Evolutionary conservation across 2,113 vertebrate genomes (phyloP), one percentile per base, ranked within the genome.

Genomic region (Mesoclemmys tuberculata): DNA sequence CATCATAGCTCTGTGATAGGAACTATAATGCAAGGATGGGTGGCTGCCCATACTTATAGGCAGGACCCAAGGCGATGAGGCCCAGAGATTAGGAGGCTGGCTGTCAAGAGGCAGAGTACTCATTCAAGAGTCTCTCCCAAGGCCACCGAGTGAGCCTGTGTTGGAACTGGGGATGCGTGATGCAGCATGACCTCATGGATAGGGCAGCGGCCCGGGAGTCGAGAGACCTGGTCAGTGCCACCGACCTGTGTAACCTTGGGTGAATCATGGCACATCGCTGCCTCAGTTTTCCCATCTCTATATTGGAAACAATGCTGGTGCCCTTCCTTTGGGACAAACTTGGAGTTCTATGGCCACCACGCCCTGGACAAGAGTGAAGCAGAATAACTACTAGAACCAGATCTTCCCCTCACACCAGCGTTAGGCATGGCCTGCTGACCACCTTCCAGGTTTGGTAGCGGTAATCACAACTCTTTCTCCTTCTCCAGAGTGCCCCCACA

Each of bases 401-500:
- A 44, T 11, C 44, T 11, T 7, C 9, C 19, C 2, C 38, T 71
- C 64, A 38, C n/a, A 22, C 31, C 2, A 35, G 31, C 7, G 8
- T 64, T 31, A 35, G 14, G 31, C 31, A n/a, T 8, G 3, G 35
- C 64, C 64, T 68, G 64, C 21, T 21, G 64, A n/a, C 64, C 82
- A 41, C 19, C 26, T 44, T 13, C 8, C 75, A 56, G 8, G 49
- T 5, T 75, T 29, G 51, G n/a, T 41, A 77, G 77, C 35, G 38
- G n/a, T 71, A 71, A 35, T 5, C 38, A 27, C n/a, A 18, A 29
- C 21, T 87, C 35, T 55, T 78, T 22, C 55, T 82, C 88, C 88
- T 85, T 92, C 48, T 27, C 21, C 88, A 97, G 97, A 97, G 77
- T 97, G 97, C 82, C 97, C 98, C 75, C 98, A 98, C 61, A 97